Base-by-base conservation (phyloP, 2,888 invertebrate genomes). In the Rhyacophila evoluta region DNA sequence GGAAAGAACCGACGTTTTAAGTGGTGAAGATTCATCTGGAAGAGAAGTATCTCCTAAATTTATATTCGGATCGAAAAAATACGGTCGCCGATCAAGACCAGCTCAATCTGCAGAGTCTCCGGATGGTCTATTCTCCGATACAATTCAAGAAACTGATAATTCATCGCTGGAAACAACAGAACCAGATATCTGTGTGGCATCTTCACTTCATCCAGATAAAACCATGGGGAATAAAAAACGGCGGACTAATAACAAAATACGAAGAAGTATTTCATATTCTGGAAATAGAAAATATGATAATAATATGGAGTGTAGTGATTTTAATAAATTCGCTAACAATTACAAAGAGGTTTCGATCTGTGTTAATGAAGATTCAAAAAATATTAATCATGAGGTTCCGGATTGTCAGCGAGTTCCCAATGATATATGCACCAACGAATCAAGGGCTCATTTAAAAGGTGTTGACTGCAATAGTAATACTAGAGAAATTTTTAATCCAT, bases 21-120 rank as follows among this genome's bases (percentile, higher is more conserved):
- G 86, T 83, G 89, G 89, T 86, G 88, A 88, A 83, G 91, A 91
- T 81, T 91, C 91, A 4, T 92, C 93, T 0, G 93, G 92, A 82
- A 90, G 94, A 39, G 94, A 94, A 86, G 92, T 94, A 10, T 93
- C 92, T 0, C 94, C 94, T 2, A 94, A 93, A 84, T 92, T 92
- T 83, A 91, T 94, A 0, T 92, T 93, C 84, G 94, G 94, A 1
- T 91, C 93, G 27, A 95, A 95, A 85, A 94, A 94, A 85, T 95
- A 95, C 86, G 95, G 94, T 0, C 89, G 95, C 0, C 89, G 94
- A 70, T 94, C 94, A 1, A 89, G 93, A 41, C 94, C 94, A 0
- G 90, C 90, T 81, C 86, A 75, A 67, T 80, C 55, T 67, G 73
- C 28, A 36, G 78, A 70, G 27, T 74, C 75, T 28, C 15, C 70